Evolutionary conservation across 2,797 vertebrate species (phyloP).

Genomic region (Hafferia zeledoni): DNA sequence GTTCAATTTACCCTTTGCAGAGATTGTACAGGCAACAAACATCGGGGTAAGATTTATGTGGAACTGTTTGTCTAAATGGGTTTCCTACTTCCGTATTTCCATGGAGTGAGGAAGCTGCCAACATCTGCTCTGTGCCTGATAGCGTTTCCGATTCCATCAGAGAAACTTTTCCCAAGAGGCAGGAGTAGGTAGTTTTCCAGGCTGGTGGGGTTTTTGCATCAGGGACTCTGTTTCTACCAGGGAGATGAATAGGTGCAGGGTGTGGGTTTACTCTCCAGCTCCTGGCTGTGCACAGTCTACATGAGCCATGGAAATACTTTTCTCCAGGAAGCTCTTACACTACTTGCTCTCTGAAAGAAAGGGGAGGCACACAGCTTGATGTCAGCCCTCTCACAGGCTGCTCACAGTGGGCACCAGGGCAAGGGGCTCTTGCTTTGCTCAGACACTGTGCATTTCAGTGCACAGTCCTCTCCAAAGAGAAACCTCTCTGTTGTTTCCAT

Average conservation of each 20-base stretch:
- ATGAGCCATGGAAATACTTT: accelerated
- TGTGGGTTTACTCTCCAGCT: neutral
- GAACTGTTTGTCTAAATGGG: conserved; percentile 19
- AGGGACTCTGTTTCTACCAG: neutral
- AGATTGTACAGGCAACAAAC: neutral
- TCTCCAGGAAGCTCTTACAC: neutral
- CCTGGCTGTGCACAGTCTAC: accelerated
- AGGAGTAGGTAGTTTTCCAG: neutral
- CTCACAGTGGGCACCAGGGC: accelerated
- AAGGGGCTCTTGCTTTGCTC: neutral
- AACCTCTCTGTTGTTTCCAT: neutral
- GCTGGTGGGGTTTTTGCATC: neutral
- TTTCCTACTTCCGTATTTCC: conserved; percentile 48
- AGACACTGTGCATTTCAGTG: neutral
- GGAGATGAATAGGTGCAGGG: neutral
- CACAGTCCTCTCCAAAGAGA: neutral
- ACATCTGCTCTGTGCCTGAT: conserved; percentile 31
- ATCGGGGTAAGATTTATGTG: conserved; percentile 18
- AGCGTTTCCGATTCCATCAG: neutral
- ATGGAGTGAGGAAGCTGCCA: neutral
- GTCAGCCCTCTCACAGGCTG: neutral
- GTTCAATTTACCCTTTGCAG: conserved; percentile 28
- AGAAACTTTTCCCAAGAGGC: neutral
- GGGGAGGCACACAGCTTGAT: neutral
- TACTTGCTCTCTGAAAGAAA: neutral